Base-by-base conservation (phyloP, 2,113 vertebrate genomes). In the Mesocricetus auratus region DNA sequence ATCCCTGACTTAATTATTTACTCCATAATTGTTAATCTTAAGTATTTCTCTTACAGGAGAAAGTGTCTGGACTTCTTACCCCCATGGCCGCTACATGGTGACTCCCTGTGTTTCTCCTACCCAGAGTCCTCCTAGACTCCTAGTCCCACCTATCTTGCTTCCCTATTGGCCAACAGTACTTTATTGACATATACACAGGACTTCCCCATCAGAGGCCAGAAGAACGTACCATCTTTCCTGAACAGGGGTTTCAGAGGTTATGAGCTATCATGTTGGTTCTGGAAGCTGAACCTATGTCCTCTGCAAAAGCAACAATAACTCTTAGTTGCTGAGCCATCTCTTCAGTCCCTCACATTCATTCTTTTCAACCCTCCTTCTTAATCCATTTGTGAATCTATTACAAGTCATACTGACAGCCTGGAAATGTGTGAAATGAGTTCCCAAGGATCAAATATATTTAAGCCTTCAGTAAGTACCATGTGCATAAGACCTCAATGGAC, bases 371-470 rank as follows among this genome's bases (percentile, higher is more conserved):
- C 4, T 7, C 15, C 17, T 89, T 90, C 71, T 89, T 85, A 85
- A 64, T 90, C n/a, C 45, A 73, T 56, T 95, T 89, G n/a, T 83
- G 64, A 86, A 13, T 78, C 60, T 68, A 21, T 77, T 90, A 50
- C 8, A 88, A 92, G 36, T 94, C 56, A 71, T n/a, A 21, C 10
- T 85, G 31, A 85, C 74, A 93, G 66, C 39, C 66, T 78, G 33
- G 86, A 93, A 60, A 74, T 75, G 13, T 91, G 62, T 93, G 26
- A 93, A 93, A 89, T 68, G 60, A 89, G 85, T 11, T 10, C 33
- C 53, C 47, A 13, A 95, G 66, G n/a, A 77, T 7, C 39, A 79
- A 86, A 79, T 66, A 47, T 66, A 86, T 26, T 22, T 90, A 86
- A 89, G 33, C 21, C 58, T 29, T 94, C 64, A 94, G 31, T 36